Evolutionary conservation across 2,888 invertebrate species (phyloP).

Genomic region (Eremobia ochroleuca): DNA sequence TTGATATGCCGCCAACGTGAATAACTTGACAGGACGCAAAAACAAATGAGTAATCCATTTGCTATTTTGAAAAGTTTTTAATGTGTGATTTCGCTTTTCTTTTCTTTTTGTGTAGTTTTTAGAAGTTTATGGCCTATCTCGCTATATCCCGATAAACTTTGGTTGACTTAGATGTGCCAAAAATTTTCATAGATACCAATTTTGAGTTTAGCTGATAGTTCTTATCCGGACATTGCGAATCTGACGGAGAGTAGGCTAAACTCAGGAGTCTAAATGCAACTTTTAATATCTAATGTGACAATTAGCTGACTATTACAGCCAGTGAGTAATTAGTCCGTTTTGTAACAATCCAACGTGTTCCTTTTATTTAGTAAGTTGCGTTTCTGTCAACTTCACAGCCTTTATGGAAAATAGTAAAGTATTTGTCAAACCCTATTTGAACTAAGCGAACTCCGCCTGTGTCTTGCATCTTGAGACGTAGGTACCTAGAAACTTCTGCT

Average conservation of each 20-base stretch:
- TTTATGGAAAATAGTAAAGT: background rate
- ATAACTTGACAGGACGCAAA: constrained; percentile 28
- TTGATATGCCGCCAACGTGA: constrained; percentile 32
- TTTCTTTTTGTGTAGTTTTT: background rate
- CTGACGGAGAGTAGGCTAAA: background rate
- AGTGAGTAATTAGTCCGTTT: background rate
- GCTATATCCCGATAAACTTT: background rate
- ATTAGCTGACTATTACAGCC: background rate
- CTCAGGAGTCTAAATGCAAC: background rate
- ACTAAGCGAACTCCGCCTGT: background rate
- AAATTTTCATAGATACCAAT: background rate
- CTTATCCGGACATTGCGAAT: background rate
- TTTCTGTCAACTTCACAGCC: background rate
- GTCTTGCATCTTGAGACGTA: no score
- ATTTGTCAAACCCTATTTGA: background rate
- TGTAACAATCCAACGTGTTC: background rate
- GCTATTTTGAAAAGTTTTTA: background rate
- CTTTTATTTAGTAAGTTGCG: background rate
- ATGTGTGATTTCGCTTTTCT: background rate
- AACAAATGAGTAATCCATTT: constrained; percentile 11
- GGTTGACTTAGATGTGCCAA: background rate
- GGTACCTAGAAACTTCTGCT: background rate
- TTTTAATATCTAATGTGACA: background rate
- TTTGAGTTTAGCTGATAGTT: background rate
- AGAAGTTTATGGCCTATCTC: background rate